Base-by-base conservation (phyloP, 1,140 invertebrate species). In the Drosophila tsacasi region DNA sequence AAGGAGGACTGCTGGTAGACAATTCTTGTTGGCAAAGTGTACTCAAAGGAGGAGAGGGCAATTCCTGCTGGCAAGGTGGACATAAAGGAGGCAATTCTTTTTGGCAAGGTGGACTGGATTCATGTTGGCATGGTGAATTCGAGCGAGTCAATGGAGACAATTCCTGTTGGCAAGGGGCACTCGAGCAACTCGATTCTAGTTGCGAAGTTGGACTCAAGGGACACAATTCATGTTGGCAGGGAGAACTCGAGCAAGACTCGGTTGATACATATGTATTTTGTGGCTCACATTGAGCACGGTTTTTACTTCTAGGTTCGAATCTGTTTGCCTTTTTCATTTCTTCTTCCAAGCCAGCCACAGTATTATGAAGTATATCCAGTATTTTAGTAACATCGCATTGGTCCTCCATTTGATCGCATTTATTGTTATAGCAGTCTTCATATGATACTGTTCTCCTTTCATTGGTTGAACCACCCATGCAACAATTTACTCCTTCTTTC, bases 301-400 rank as follows among this genome's bases (percentile, higher is more conserved):
- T 59, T 17, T 13, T 25, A 9, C 12, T 9, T n/a, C 30, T 60
- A 2, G 17, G 12, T 10, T 42, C 17, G 35, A 1, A 10, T 8
- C 13, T 9, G 15, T n/a, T 44, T 13, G 23, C 10, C 9, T 17
- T 54, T n/a, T 46, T 71, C 21, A 71, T 68, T 68, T 71, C 58
- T 13, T 50, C 32, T 39, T 81, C 65, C 39, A 83, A 46, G 2
- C 73, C 62, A 6, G 47, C 40, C 10, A 84, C 46, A 19, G 81
- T 81, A 44, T 66, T 40, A 13, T 76, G 76, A 9, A 83, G 19
- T 7, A 84, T 57, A 3, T 49, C 17, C 7, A 83, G 60, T 10
- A 83, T 61, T 13, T 76, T 59, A n/a, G 25, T 35, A 1, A 81
- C 60, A 63, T 83, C 35, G 25, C 58, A 72, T 5, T 66, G 35